Percentiles rank a stretch among this genome's conserved stretches.
phyloP scores from a whole-genome alignment of 2,113 vertebrate species.

The Drymodes brunneopygia region DNA sequence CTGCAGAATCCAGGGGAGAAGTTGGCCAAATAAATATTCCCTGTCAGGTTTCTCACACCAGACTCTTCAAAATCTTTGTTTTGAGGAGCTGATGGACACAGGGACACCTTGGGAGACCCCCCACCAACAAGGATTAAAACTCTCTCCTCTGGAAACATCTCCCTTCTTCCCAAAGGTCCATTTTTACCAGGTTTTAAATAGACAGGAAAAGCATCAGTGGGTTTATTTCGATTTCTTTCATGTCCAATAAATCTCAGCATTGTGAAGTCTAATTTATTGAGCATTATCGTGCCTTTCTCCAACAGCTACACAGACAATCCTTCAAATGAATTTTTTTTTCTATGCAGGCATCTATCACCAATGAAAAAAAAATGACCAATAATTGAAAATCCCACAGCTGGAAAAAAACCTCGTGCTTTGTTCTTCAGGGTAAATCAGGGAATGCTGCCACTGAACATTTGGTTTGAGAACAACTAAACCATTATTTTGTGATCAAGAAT shows the following conservation, averaged over 20 bases:
- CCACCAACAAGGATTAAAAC: not conserved
- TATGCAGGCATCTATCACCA: not conserved
- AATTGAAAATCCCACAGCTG: slow-evolving; percentile 4
- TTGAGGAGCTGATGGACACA: rapidly evolving
- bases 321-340: not conserved
- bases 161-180: not conserved
- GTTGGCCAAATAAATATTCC: not conserved
- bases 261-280: slow-evolving; percentile 37
- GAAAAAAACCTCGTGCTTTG: not conserved
- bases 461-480: not conserved
- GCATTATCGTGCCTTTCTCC: not conserved
- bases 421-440: not conserved
- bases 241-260: not conserved
- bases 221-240: slow-evolving; percentile 19
- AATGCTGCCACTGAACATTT: not conserved
- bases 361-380: slow-evolving; percentile 19
- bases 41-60: not conserved
- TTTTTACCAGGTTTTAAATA: not conserved
- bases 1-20: not conserved
- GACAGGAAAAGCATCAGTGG: not conserved
- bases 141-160: not conserved
- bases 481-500: not conserved
- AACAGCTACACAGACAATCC: slow-evolving; percentile 6
- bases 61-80: not conserved
- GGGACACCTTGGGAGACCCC: not conserved